A percentile compares a stretch with the other conserved stretches of the same genome.
These are phyloP conservation scores for Malurus leucopterus DNA, from an alignment of 2,797 vertebrate genomes.

Conservation along the genomic window DNA sequence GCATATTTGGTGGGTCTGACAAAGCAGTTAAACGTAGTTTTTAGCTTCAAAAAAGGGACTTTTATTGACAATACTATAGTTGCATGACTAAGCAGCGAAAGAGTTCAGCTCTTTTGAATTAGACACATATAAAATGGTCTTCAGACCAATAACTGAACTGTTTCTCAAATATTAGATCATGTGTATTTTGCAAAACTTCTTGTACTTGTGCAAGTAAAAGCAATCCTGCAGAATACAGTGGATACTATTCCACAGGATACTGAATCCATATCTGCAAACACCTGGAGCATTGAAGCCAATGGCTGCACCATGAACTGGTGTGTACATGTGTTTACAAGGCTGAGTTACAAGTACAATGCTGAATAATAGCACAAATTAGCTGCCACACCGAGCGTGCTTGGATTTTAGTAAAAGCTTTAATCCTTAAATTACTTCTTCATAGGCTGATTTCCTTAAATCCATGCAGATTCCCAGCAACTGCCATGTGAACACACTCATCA, in stretches of 20 bases:
- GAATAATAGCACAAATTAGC: background rate
- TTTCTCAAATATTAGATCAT: background rate
- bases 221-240: background rate
- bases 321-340: rapidly evolving
- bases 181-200: background rate
- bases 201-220: background rate
- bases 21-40: background rate
- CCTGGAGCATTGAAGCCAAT: background rate
- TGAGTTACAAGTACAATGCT: background rate
- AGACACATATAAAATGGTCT: background rate
- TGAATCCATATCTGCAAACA: rapidly evolving
- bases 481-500: background rate
- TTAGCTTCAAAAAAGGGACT: background rate
- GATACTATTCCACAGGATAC: background rate
- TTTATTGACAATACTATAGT: background rate
- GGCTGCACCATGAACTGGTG: background rate
- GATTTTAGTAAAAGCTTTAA: slow-evolving; percentile 19
- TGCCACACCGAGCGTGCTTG: background rate
- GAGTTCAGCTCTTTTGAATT: background rate
- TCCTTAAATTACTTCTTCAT: slow-evolving; percentile 15
- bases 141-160: background rate
- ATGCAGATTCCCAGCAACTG: background rate
- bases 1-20: background rate
- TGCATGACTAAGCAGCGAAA: background rate
- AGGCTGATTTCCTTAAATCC: background rate